phyloP scores from a whole-genome alignment of 2,113 vertebrate genomes.

The Eira barbara region DNA sequence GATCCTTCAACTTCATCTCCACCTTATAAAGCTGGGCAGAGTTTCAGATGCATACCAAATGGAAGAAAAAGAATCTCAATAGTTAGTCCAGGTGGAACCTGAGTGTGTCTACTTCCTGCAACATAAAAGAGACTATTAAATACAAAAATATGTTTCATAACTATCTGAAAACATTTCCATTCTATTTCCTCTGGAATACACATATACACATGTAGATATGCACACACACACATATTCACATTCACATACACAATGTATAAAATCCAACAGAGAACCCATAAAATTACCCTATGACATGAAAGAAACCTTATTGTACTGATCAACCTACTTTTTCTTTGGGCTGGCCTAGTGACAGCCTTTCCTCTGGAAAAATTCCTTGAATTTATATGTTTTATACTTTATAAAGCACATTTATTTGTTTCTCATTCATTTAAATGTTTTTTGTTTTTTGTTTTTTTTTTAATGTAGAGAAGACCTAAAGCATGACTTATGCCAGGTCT shows the following conservation, averaged over 20 bases:
- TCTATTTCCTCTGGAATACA: neutral
- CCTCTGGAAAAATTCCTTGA: neutral
- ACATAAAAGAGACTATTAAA: neutral
- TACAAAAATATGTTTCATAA: neutral
- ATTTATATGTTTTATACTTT: neutral
- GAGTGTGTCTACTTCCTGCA: neutral
- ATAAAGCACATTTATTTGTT: neutral
- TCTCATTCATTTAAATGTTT: neutral
- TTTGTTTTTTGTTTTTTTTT: neutral
- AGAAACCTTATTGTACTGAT: neutral
- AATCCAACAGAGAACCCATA: neutral
- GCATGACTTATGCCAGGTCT: neutral
- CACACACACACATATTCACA: neutral
- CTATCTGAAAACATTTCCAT: neutral
- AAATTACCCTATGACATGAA: neutral
- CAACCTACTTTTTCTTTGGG: neutral
- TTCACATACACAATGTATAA: neutral
- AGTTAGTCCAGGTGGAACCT: neutral
- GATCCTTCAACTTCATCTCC: neutral
- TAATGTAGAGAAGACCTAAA: neutral
- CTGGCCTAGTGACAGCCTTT: neutral
- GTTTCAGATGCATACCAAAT: neutral
- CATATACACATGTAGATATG: neutral
- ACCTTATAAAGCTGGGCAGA: neutral
- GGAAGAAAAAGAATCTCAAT: neutral